Conservation (phyloP, 2,888 invertebrate genomes). For the Herminia tarsipennalis region DNA sequence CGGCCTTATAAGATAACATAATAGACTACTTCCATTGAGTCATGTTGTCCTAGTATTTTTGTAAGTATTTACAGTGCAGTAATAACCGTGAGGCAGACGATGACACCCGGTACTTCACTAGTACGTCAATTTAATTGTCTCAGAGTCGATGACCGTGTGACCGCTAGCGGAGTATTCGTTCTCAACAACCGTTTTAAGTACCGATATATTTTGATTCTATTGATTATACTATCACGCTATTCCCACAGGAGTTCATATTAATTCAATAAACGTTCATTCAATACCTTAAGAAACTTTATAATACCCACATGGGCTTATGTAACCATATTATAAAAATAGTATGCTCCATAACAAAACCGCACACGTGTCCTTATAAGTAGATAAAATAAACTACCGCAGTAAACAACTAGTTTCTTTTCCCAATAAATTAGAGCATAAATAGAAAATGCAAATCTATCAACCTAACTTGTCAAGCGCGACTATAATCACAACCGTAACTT, state of each 20-base stretch:
- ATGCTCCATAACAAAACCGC: neutral
- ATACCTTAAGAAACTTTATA: slow-evolving; percentile 6
- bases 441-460: slow-evolving; percentile 27
- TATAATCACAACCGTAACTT: slow-evolving; percentile 42
- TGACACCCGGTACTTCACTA: slow-evolving; percentile 51
- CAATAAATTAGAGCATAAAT: slow-evolving; percentile 17
- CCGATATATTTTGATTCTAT: slow-evolving; percentile 32
- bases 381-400: neutral
- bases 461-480: slow-evolving; percentile 28
- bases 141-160: slow-evolving; percentile 75
- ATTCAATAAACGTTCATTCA: neutral
- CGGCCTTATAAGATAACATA: too few relatives aligned
- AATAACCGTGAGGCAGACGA: slow-evolving; percentile 35
- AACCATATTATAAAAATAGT: neutral
- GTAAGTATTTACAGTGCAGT: slow-evolving; percentile 1
- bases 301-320: neutral
- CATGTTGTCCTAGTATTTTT: slow-evolving; percentile 3
- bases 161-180: slow-evolving; percentile 56
- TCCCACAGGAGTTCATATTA: slow-evolving; percentile 1
- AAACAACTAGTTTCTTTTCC: neutral
- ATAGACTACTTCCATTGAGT: too few relatives aligned
- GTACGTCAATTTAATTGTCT: slow-evolving; percentile 72
- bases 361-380: slow-evolving; percentile 1
- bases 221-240: slow-evolving; percentile 11
- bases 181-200: slow-evolving; percentile 31